Percentiles rank a stretch among this genome's conserved stretches.
phyloP scores from a whole-genome alignment of 2,797 vertebrate genomes.

The Hoplostethus atlanticus region DNA sequence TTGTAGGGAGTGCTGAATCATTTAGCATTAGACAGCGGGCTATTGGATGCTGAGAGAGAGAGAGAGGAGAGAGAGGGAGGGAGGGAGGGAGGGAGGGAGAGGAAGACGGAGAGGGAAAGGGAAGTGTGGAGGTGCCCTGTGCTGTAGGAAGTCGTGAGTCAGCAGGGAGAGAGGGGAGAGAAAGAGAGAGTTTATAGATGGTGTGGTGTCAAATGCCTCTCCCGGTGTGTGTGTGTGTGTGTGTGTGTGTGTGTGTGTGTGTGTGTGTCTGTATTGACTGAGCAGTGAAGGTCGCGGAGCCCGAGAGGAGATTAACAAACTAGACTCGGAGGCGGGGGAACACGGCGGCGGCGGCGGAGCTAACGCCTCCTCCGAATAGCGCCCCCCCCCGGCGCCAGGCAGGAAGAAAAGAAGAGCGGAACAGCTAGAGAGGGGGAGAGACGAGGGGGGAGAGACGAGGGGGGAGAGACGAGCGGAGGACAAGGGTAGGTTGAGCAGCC shows the following conservation, averaged over 20 bases:
- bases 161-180: conserved; percentile 67
- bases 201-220: conserved; percentile 48
- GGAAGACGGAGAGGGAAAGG: conserved; percentile 32
- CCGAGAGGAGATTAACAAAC: conserved; percentile 62
- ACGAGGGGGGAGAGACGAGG: neutral
- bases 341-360: conserved; percentile 13
- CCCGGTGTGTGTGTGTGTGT: conserved; percentile 17
- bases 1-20: conserved; percentile 73
- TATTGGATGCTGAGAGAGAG: conserved; percentile 45
- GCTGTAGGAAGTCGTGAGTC: conserved; percentile 69
- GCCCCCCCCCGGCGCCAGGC: conserved; percentile 18
- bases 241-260: conserved; percentile 11
- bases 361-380: conserved; percentile 60
- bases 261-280: conserved; percentile 47
- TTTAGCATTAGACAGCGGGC: conserved; percentile 70
- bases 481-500: conserved; percentile 38
- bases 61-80: conserved; percentile 14
- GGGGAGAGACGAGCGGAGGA: conserved; percentile 27
- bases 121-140: conserved; percentile 37
- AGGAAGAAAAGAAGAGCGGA: conserved; percentile 12
- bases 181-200: conserved; percentile 42
- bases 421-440: neutral
- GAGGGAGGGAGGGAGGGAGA: conserved; percentile 6
- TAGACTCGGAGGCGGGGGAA: conserved; percentile 22
- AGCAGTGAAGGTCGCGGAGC: conserved; percentile 70